Percentiles rank a stretch among this genome's conserved stretches.
Conservation (phyloP, 2,888 invertebrate species). For the Phyto melanocephala region DNA sequence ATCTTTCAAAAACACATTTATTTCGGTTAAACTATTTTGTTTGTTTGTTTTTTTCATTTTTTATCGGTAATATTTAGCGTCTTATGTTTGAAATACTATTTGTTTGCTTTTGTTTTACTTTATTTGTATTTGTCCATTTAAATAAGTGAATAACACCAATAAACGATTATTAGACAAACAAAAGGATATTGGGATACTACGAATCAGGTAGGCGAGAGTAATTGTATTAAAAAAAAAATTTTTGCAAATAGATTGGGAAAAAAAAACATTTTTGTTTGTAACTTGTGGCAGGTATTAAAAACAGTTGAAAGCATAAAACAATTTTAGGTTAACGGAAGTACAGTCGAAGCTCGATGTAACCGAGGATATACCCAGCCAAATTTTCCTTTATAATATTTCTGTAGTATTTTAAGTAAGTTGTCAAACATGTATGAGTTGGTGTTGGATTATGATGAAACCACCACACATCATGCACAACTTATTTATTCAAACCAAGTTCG, state of each 20-base stretch:
- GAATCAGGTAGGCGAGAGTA: constrained; percentile 4
- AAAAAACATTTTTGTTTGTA: background rate
- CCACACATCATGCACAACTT: too few relatives aligned
- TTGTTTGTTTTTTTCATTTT: constrained; percentile 6
- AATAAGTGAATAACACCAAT: background rate
- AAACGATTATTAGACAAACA: background rate
- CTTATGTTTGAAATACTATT: background rate
- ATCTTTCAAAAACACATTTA: background rate
- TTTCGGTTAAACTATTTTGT: too few relatives aligned
- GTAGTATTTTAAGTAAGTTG: too few relatives aligned
- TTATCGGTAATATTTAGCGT: constrained; percentile 40
- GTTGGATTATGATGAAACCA: too few relatives aligned
- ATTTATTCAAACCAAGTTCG: too few relatives aligned
- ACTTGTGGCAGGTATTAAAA: background rate
- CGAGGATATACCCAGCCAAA: too few relatives aligned
- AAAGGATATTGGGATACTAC: too few relatives aligned
- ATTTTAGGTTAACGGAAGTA: too few relatives aligned
- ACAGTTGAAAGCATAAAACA: background rate
- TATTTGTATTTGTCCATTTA: background rate
- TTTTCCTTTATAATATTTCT: too few relatives aligned
- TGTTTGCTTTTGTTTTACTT: background rate
- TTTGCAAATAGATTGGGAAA: background rate
- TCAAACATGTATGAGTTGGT: too few relatives aligned
- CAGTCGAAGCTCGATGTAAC: too few relatives aligned
- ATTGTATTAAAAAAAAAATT: background rate